Base-by-base conservation (phyloP, 2,888 invertebrate species). In the Ligdia adustata region DNA sequence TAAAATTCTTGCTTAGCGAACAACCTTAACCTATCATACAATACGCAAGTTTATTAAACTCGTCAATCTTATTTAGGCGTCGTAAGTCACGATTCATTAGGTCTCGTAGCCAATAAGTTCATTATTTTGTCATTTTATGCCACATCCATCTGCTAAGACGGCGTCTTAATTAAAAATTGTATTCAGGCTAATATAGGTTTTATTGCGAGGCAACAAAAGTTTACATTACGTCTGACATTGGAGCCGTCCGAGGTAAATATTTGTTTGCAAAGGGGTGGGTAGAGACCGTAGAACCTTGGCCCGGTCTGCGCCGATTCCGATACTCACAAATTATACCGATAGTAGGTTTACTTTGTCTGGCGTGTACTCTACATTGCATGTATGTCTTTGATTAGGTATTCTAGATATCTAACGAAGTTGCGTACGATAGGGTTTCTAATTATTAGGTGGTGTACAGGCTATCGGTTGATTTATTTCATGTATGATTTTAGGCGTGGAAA, bases 161-260 rank as follows among this genome's bases (percentile, higher is more conserved):
- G 33, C 15, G 18, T 38, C 48, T 42, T 71, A 72, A 70, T 70
- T 62, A 66, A 70, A 67, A 60, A 38, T 52, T 59, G 33, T 49
- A 34, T 34, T n/a, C 40, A 55, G 34, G 29, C 52, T 39, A 63
- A 60, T 60, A 44, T 57, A 56, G 50, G 41, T 65, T 60, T 52
- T 69, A 64, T 58, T 14, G 26, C 9, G 27, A n/a, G 26, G 33
- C 29, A 27, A 52, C 55, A 57, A 57, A 49, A 63, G 43, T 47
- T n/a, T 52, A 53, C 60, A 57, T 71, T 69, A 45, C 54, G 39
- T 42, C 32, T 12, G 35, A 7, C 24, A 42, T 42, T 34, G 39
- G 50, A 38, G 28, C 9, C 14, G 45, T 24, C 42, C 42, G 52
- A 38, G 24, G 66, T 66, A 75, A 75, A 75, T 75, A 75, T 75